Evolutionary conservation across 2,888 invertebrate genomes (phyloP).

Genomic region (Cephonodes hylas): DNA sequence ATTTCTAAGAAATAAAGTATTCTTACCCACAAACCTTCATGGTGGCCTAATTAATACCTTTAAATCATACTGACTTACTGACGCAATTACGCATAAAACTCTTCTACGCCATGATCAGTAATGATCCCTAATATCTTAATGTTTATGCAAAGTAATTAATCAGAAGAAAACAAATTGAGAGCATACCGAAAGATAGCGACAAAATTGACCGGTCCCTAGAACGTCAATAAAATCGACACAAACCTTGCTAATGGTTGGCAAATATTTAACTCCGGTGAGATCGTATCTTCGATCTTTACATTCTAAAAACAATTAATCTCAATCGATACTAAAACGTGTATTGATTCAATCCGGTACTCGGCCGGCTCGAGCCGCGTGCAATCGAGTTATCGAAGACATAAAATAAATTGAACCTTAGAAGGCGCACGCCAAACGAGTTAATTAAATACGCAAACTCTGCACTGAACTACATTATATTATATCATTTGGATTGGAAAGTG

Average conservation of each 20-base stretch:
- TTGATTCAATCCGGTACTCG: neutral
- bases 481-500: neutral
- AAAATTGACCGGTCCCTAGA: no score
- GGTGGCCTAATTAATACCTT: no score
- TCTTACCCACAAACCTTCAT: no score
- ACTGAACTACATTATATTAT: neutral
- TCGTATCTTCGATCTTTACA: neutral
- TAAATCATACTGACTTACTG: no score
- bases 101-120: no score
- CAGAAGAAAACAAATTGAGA: no score
- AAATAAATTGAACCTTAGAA: neutral
- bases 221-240: neutral
- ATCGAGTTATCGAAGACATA: neutral
- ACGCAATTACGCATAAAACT: no score
- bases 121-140: no score
- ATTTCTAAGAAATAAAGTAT: no score
- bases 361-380: neutral
- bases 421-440: neutral
- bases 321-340: neutral
- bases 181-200: no score
- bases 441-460: neutral
- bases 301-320: slow-evolving; percentile 1
- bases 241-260: neutral
- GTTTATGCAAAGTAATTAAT: neutral
- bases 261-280: neutral